Evolutionary conservation across 53 echinoderm and acorn worm genomes (phyloP).

Genomic region (Actinopyga echinites): DNA sequence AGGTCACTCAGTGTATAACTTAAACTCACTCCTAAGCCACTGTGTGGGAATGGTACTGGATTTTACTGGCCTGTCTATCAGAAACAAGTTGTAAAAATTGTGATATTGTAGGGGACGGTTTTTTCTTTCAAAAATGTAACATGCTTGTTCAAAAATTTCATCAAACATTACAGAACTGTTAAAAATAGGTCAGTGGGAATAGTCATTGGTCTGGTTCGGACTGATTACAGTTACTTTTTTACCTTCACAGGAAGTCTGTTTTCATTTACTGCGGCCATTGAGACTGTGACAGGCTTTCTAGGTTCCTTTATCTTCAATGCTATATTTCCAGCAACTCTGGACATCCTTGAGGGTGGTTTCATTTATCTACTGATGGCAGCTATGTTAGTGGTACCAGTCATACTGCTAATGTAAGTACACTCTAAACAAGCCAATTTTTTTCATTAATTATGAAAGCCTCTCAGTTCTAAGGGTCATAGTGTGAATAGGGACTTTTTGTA

Average conservation of each 20-base stretch:
- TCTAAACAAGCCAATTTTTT: not conserved
- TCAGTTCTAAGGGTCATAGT: not conserved
- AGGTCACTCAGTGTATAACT: no score
- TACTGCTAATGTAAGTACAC: slow-evolving; percentile 79
- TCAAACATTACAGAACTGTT: no score
- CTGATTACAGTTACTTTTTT: no score
- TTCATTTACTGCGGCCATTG: slow-evolving; percentile 80
- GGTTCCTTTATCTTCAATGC: slow-evolving; percentile 86
- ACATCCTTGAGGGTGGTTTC: slow-evolving; percentile 79
- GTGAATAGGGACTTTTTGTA: not conserved
- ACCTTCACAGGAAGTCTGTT: slow-evolving; percentile 78
- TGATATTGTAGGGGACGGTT: no score
- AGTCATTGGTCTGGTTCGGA: no score
- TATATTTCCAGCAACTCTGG: slow-evolving; percentile 74
- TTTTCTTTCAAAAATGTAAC: no score
- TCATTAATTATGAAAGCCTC: not conserved
- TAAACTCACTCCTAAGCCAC: no score
- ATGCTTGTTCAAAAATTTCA: no score
- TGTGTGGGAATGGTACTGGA: no score
- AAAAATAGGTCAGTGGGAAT: no score
- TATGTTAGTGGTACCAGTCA: slow-evolving; percentile 65
- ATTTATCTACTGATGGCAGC: slow-evolving; percentile 88
- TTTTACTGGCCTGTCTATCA: no score
- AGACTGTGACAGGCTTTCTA: slow-evolving; percentile 72
- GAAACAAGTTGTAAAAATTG: no score